Evolutionary conservation across 2,113 vertebrate genomes (phyloP).

Genomic region (Stegastes partitus): DNA sequence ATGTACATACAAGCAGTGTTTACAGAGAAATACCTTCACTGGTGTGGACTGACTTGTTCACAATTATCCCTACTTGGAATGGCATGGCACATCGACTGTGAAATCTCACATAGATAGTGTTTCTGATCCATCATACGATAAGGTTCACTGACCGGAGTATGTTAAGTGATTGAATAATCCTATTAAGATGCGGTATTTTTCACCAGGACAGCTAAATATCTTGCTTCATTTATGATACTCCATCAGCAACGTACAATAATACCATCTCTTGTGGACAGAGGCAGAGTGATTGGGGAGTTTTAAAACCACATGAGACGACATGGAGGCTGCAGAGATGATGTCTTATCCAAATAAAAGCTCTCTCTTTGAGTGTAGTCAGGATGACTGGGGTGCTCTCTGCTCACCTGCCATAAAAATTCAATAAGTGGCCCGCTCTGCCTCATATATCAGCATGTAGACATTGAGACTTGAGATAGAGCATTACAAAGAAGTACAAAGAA

Average conservation of each 20-base stretch:
- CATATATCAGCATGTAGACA: slow-evolving; percentile 66
- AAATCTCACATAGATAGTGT: slow-evolving; percentile 55
- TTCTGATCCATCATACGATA: slow-evolving; percentile 47
- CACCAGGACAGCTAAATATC: slow-evolving; percentile 68
- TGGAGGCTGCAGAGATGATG: slow-evolving; percentile 59
- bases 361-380: slow-evolving; percentile 51
- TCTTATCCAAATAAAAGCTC: slow-evolving; percentile 65
- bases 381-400: slow-evolving; percentile 49
- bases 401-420: slow-evolving; percentile 63
- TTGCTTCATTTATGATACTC: slow-evolving; percentile 80
- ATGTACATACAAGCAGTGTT: slow-evolving; percentile 85
- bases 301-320: slow-evolving; percentile 55
- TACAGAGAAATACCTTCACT: slow-evolving; percentile 78
- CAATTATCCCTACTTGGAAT: slow-evolving; percentile 67
- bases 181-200: slow-evolving; percentile 59
- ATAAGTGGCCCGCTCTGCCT: slow-evolving; percentile 69
- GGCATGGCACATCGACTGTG: slow-evolving; percentile 64
- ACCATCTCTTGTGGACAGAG: slow-evolving; percentile 62
- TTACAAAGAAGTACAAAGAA: slow-evolving; percentile 80
- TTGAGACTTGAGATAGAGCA: slow-evolving; percentile 70
- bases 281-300: slow-evolving; percentile 56
- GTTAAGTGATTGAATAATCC: slow-evolving; percentile 42
- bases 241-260: slow-evolving; percentile 59
- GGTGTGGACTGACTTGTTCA: slow-evolving; percentile 69
- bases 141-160: slow-evolving; percentile 43